A percentile compares a stretch with the other conserved stretches of the same genome.
These are phyloP conservation scores for Xylocampa areola DNA, from an alignment of 2,888 invertebrate genomes.

Conservation along the genomic window DNA sequence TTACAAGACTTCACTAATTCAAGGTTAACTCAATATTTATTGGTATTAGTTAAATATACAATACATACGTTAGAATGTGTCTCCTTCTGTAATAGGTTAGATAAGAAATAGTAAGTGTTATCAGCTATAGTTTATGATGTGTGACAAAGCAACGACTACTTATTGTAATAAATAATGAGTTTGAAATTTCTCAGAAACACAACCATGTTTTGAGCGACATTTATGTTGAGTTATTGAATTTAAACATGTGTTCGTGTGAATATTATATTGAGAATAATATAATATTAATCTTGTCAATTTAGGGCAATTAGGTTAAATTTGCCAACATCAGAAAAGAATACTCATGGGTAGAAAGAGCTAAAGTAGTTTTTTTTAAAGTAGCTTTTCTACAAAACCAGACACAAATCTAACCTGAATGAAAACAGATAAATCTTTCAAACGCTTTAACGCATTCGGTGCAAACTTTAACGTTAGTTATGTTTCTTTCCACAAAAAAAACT, in stretches of 20 bases:
- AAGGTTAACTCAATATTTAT: conserved; percentile 54
- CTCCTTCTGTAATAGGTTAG: conserved; percentile 28
- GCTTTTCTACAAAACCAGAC: too few species aligned
- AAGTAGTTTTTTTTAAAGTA: too few species aligned
- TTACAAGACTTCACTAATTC: conserved; percentile 40
- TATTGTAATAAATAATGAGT: conserved; percentile 30
- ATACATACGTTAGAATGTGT: conserved; percentile 18
- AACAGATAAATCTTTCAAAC: too few species aligned
- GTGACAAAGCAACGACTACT: conserved; percentile 43
- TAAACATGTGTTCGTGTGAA: conserved; percentile 13
- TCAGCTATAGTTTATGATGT: conserved; percentile 48
- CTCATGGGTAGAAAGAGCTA: too few species aligned
- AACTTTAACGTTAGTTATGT: too few species aligned
- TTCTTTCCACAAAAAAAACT: too few species aligned
- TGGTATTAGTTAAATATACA: conserved; percentile 14
- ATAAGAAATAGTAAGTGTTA: conserved; percentile 49
- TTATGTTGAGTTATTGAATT: conserved; percentile 45
- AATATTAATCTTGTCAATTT: too few species aligned
- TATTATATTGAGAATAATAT: conserved; percentile 6
- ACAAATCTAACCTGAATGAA: too few species aligned
- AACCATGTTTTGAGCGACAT: conserved; percentile 42
- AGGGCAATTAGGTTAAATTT: too few species aligned
- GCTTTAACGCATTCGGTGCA: too few species aligned
- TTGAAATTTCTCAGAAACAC: conserved; percentile 39
- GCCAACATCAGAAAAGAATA: too few species aligned